phyloP scores from a whole-genome alignment of 2,888 invertebrate species.

The Sphecodes monilicornis region DNA sequence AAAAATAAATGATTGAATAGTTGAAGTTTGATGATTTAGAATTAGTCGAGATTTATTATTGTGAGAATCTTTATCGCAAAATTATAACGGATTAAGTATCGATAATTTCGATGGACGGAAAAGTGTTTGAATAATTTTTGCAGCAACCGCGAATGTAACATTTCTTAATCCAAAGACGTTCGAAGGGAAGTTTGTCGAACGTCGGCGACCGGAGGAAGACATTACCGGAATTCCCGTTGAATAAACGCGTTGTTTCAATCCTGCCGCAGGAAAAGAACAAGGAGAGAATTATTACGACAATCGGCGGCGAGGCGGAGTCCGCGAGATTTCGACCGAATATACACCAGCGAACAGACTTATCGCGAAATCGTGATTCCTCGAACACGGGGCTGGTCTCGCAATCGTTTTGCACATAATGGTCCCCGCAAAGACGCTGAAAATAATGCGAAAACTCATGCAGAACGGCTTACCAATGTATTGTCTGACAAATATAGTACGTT shows the following conservation, averaged over 20 bases:
- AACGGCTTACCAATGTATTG: constrained; percentile 47
- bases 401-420: constrained; percentile 58
- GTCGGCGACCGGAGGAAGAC: constrained; percentile 19
- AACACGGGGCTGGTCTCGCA: constrained; percentile 8
- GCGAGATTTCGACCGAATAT: constrained; percentile 19
- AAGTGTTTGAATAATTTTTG: neutral
- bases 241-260: constrained; percentile 23
- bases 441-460: constrained; percentile 49
- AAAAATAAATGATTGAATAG: too few relatives aligned
- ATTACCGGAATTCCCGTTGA: constrained; percentile 20
- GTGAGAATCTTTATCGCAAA: too few relatives aligned
- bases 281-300: constrained; percentile 29
- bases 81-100: too few relatives aligned
- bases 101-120: neutral
- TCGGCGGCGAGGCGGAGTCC: neutral
- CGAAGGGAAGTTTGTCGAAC: neutral
- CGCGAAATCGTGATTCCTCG: constrained; percentile 39
- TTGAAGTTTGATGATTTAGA: too few relatives aligned
- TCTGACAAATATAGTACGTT: constrained; percentile 56
- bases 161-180: neutral
- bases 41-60: too few relatives aligned
- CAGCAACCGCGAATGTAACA: neutral
- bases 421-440: constrained; percentile 34
- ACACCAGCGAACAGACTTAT: constrained; percentile 39
- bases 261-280: neutral